phyloP scores from a whole-genome alignment of 2,113 vertebrate species.

The Erythrocercus mccallii region DNA sequence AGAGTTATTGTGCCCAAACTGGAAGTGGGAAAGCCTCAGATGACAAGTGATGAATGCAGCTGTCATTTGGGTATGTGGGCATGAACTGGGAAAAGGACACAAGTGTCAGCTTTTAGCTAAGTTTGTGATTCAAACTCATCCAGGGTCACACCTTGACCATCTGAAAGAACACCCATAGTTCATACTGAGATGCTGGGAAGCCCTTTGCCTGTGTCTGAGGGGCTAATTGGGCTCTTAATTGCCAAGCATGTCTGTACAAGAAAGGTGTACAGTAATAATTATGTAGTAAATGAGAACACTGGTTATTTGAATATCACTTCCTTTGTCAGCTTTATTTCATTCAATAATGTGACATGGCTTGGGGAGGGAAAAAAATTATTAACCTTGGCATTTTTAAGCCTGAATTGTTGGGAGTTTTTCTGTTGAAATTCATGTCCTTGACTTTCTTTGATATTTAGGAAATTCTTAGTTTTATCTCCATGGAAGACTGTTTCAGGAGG shows the following conservation, averaged over 20 bases:
- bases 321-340: constrained; percentile 48
- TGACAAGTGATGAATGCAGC: background rate
- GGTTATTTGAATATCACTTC: constrained; percentile 6
- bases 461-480: background rate
- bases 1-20: background rate
- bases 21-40: background rate
- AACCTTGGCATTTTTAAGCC: constrained; percentile 4
- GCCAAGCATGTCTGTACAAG: background rate
- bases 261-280: background rate
- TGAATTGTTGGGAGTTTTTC: background rate
- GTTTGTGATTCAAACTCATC: background rate
- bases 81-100: background rate
- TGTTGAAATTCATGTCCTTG: background rate
- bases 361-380: constrained; percentile 9
- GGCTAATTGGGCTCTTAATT: background rate
- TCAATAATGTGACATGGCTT: constrained; percentile 46
- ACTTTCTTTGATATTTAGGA: constrained; percentile 12
- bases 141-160: background rate
- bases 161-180: background rate
- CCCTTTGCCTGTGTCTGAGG: background rate
- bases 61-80: background rate
- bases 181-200: background rate
- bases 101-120: background rate
- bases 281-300: background rate
- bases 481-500: background rate